Percentiles rank a stretch among this genome's conserved stretches.
phyloP scores from a whole-genome alignment of 2,797 vertebrate genomes.

The Geotrypetes seraphini region DNA sequence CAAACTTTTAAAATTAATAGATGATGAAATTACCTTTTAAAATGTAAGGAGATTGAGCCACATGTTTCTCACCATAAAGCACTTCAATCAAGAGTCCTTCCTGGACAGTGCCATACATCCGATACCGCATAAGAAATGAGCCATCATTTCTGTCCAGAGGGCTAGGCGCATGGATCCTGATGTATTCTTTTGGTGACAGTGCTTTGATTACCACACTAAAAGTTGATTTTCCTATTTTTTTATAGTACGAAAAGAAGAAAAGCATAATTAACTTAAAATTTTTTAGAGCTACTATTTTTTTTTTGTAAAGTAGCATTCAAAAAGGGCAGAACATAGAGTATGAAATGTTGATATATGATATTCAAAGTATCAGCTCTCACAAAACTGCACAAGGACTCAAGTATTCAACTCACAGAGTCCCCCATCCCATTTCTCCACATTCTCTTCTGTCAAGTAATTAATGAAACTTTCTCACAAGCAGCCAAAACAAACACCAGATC shows the following conservation, averaged over 20 bases:
- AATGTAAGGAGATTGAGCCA: conserved; percentile 75
- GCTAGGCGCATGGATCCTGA: conserved; percentile 66
- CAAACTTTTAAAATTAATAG: neutral
- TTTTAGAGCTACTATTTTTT: no score
- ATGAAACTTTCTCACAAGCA: no score
- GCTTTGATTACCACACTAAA: conserved; percentile 76
- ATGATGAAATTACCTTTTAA: conserved; percentile 56
- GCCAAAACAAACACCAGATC: no score
- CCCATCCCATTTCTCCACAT: no score
- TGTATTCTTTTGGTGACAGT: conserved; percentile 57
- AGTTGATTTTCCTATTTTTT: conserved; percentile 59
- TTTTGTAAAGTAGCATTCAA: no score
- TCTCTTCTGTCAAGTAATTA: no score
- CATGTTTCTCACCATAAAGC: conserved; percentile 56
- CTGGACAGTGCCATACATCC: conserved; percentile 64
- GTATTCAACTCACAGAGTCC: no score
- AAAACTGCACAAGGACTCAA: no score
- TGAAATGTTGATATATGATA: no score
- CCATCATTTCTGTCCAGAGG: conserved; percentile 81
- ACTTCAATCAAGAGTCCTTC: conserved; percentile 72
- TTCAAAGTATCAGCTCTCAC: no score
- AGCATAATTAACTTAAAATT: neutral
- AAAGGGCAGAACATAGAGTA: no score
- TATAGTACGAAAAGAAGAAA: conserved; percentile 11
- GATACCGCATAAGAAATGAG: conserved; percentile 77